Evolutionary conservation across 2,888 invertebrate species (phyloP).

Genomic region (Monopis laevigella): DNA sequence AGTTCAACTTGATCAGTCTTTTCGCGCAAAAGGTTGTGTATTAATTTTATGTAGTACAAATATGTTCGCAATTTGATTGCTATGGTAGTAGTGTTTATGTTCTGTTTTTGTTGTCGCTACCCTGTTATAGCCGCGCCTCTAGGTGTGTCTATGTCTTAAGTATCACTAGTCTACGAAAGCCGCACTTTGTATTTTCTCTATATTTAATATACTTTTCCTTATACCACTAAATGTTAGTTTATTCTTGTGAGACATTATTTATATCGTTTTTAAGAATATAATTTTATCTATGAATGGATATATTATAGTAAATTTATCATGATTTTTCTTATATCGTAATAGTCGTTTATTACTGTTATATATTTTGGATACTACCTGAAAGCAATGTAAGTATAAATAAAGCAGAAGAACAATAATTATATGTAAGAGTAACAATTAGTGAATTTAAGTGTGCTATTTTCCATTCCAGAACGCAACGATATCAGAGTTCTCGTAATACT

Average conservation of each 20-base stretch:
- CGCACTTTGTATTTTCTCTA: background rate
- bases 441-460: conserved; percentile 68
- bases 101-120: conserved; percentile 21
- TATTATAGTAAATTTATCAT: conserved; percentile 32
- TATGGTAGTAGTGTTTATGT: conserved; percentile 64
- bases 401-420: conserved; percentile 68
- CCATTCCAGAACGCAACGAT: conserved; percentile 67
- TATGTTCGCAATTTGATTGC: conserved; percentile 68
- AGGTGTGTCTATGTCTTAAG: background rate
- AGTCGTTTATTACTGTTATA: conserved; percentile 60
- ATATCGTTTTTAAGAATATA: conserved; percentile 6
- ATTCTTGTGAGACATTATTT: conserved; percentile 5
- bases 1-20: conserved; percentile 63
- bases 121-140: background rate
- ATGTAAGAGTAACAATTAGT: conserved; percentile 67
- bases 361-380: conserved; percentile 62
- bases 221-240: background rate
- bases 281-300: no score
- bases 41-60: conserved; percentile 68
- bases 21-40: conserved; percentile 68
- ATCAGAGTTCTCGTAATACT: conserved; percentile 63
- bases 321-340: conserved; percentile 54
- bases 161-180: no score
- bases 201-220: background rate
- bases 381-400: conserved; percentile 61